phyloP scores from a whole-genome alignment of 2,113 vertebrate genomes.

The Tenrec ecaudatus region DNA sequence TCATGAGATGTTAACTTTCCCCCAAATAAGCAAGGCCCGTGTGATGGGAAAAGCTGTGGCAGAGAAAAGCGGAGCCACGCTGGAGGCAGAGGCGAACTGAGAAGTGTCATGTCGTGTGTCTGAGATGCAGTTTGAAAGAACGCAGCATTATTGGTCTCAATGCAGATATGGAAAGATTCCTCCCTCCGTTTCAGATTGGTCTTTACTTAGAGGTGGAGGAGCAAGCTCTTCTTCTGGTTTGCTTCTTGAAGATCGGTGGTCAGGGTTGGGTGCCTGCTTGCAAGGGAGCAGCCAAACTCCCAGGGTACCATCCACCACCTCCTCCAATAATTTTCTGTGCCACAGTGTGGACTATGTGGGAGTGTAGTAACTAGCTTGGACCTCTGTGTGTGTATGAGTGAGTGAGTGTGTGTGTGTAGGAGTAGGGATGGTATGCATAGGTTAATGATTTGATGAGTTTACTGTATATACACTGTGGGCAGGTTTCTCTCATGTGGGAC shows the following conservation, averaged over 20 bases:
- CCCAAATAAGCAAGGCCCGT: background rate
- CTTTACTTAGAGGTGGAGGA: background rate
- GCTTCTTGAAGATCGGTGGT: slow-evolving; percentile 36
- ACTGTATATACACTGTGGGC: slow-evolving; percentile 15
- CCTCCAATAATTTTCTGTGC: background rate
- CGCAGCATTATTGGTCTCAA: background rate
- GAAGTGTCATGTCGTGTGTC: background rate
- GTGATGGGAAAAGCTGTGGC: background rate
- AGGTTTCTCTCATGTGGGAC: slow-evolving; percentile 54
- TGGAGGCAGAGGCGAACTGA: background rate
- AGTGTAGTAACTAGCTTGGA: slow-evolving; percentile 65
- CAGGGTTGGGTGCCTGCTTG: slow-evolving; percentile 54
- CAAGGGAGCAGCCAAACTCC: slow-evolving; percentile 40
- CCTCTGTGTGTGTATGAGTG: background rate
- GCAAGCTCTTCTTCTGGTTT: background rate
- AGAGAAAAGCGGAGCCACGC: background rate
- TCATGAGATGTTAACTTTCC: background rate
- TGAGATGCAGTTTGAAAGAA: background rate
- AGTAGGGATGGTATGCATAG: background rate
- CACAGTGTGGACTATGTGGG: slow-evolving; percentile 55
- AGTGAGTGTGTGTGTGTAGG: background rate
- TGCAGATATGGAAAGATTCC: background rate
- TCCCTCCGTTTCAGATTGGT: background rate
- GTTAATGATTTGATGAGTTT: slow-evolving; percentile 79
- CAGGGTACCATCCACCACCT: slow-evolving; percentile 17